Evolutionary conservation across 1,140 invertebrate species (phyloP), one percentile per base, ranked within the genome.

Genomic region (Drosophila lowei): DNA sequence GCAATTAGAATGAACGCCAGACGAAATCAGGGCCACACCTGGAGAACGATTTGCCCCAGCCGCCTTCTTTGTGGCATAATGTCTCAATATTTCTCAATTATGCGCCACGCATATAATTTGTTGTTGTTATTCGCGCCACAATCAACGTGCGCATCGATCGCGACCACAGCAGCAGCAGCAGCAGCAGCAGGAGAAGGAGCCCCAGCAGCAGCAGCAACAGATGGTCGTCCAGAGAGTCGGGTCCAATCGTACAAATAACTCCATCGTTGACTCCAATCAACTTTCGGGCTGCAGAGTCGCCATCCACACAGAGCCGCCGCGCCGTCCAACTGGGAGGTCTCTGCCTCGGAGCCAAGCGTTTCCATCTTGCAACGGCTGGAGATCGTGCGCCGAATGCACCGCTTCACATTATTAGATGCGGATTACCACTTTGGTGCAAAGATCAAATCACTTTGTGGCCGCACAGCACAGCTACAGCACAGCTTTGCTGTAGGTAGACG

Each of bases 391-490:
- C 76, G 84, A 84, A 89, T 84, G 74, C 79, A 79, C 77, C 79
- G 84, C 79, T 79, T 89, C 85, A 89, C 84, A 89, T 88, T 88
- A 88, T 88, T 88, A 88, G 84, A 88, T 88, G 85, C 84, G 84
- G 84, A 88, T 88, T 88, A 88, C 84, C 84, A 89, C 84, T 79
- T 89, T 84, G 85, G 83, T 88, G 83, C 84, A 88, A 88, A 88
- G 83, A 88, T 88, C 83, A 88, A 88, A 88, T 86, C 83, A 88
- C 83, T 88, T 88, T 88, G 74, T 70, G 74, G 78, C 81, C 79
- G 57, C 72, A 66, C 65, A 68, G 49, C 65, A 38, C 21, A 9
- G 0, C n/a, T 3, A 23, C 21, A 23, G 21, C 28, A 68, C 43
- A 64, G 59, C 46, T 55, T 34, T 3, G 23, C 34, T 58, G 25